These are phyloP conservation scores for Phoenicopterus ruber DNA, from an alignment of 2,113 vertebrate genomes.

Conservation along the genomic window DNA sequence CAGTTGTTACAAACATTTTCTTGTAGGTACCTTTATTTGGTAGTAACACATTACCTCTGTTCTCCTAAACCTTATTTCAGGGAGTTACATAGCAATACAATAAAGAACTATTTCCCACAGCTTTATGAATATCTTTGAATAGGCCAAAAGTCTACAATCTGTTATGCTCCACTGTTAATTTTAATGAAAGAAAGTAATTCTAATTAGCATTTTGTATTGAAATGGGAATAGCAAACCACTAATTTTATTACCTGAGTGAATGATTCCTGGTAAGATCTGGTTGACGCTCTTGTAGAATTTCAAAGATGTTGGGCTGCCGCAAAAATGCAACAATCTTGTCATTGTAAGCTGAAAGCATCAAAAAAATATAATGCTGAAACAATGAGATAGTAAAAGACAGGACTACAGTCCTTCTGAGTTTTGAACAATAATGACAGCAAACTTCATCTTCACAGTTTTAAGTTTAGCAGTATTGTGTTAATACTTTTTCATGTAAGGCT, in stretches of 20 bases:
- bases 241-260: slow-evolving; percentile 85
- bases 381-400: not conserved
- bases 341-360: slow-evolving; percentile 87
- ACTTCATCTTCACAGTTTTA: not conserved
- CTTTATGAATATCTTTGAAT: not conserved
- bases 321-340: slow-evolving; percentile 99
- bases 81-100: not conserved
- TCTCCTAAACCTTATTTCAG: not conserved
- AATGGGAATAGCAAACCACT: not conserved
- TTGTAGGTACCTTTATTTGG: not conserved
- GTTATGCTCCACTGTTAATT: not conserved
- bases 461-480: not conserved
- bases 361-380: slow-evolving; percentile 10
- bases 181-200: not conserved
- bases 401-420: not conserved
- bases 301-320: slow-evolving; percentile 95
- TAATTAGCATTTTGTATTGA: not conserved
- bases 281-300: slow-evolving; percentile 96
- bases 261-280: slow-evolving; percentile 94
- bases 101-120: not conserved
- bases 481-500: not conserved
- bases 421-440: not conserved
- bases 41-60: not conserved
- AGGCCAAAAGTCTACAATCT: not conserved
- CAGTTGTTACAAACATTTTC: not conserved